Percentiles rank a stretch among this genome's conserved stretches.
These are phyloP conservation scores for Ichneumoninae sp. DNA, from an alignment of 2,888 invertebrate species.

Conservation along the genomic window DNA sequence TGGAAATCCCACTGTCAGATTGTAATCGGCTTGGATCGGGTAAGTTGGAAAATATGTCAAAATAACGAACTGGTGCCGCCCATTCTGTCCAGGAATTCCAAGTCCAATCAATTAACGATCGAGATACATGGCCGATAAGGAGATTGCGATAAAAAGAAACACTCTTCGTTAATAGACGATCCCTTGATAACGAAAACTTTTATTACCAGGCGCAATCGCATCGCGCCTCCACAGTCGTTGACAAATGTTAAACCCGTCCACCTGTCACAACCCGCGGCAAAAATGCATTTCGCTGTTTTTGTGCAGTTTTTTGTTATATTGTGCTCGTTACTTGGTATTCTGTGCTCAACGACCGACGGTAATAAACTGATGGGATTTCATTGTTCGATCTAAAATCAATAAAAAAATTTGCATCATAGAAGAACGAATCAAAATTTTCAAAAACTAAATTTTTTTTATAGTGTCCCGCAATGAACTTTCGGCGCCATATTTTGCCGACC, in stretches of 20 bases:
- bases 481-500: not conserved
- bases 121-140: slow-evolving; percentile 50
- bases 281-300: slow-evolving; percentile 31
- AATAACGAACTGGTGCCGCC: slow-evolving; percentile 2
- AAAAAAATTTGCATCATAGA: not conserved
- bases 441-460: not conserved
- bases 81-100: slow-evolving; percentile 3
- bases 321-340: slow-evolving; percentile 3
- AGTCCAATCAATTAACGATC: slow-evolving; percentile 52
- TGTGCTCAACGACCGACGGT: slow-evolving; percentile 9
- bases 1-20: slow-evolving; percentile 2
- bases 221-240: slow-evolving; percentile 35
- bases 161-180: slow-evolving; percentile 16
- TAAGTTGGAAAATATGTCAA: not conserved
- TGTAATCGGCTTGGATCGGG: not conserved
- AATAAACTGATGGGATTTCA: slow-evolving; percentile 22
- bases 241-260: slow-evolving; percentile 32
- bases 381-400: not conserved
- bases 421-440: not conserved
- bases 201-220: not conserved
- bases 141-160: slow-evolving; percentile 54
- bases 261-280: not conserved
- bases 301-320: slow-evolving; percentile 40
- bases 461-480: not conserved
- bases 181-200: slow-evolving; percentile 39